These are phyloP conservation scores for Teinopalpus imperialis DNA, from an alignment of 2,888 invertebrate genomes.

Conservation along the genomic window DNA sequence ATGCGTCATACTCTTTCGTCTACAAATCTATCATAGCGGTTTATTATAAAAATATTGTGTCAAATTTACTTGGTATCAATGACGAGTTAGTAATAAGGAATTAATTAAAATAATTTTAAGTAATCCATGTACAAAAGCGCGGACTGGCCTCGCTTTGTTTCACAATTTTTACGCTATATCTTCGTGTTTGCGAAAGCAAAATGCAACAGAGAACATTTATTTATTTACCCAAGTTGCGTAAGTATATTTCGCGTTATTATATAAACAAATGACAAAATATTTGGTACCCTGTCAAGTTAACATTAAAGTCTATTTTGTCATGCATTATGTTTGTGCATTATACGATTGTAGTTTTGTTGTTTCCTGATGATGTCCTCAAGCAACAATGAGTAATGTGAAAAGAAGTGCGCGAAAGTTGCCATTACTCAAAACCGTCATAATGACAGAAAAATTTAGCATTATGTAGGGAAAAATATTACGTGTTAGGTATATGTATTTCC, in stretches of 20 bases:
- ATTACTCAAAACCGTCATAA: too few relatives aligned
- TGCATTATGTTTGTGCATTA: too few relatives aligned
- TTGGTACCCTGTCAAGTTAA: background rate
- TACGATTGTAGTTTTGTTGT: too few relatives aligned
- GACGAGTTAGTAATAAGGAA: background rate
- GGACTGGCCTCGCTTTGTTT: slow-evolving; percentile 55
- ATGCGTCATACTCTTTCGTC: too few relatives aligned
- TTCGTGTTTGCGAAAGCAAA: slow-evolving; percentile 67
- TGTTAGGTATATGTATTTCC: too few relatives aligned
- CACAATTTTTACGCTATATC: slow-evolving; percentile 68
- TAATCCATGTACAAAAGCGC: slow-evolving; percentile 50
- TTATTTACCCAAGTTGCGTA: slow-evolving; percentile 36
- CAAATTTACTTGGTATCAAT: background rate
- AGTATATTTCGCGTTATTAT: slow-evolving; percentile 36
- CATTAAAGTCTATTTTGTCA: background rate
- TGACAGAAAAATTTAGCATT: too few relatives aligned
- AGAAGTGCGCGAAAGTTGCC: too few relatives aligned
- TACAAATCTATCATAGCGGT: too few relatives aligned
- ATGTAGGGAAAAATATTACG: too few relatives aligned
- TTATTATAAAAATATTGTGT: too few relatives aligned
- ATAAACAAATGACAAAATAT: background rate
- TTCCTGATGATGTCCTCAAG: background rate
- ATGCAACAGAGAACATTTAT: slow-evolving; percentile 51
- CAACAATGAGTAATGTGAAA: slow-evolving; percentile 7
- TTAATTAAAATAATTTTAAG: slow-evolving; percentile 44